Conservation (phyloP, 2,113 vertebrate species). For the Mungos mungo region DNA sequence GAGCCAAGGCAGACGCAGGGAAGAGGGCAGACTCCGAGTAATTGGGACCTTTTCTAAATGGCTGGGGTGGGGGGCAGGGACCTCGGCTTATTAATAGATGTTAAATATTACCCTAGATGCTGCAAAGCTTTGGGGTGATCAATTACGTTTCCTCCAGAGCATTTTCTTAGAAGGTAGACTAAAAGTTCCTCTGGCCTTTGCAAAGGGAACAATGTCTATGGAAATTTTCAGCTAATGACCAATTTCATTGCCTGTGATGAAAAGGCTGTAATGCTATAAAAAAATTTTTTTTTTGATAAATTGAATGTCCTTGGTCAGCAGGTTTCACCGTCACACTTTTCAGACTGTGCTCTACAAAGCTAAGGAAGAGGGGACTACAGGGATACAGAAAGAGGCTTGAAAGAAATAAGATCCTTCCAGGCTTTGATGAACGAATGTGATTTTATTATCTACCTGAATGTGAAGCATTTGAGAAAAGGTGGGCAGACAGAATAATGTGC, state of each 20-base stretch:
- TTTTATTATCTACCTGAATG: background rate
- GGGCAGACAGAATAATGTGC: background rate
- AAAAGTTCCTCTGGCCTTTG: background rate
- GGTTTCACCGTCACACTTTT: background rate
- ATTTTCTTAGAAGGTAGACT: background rate
- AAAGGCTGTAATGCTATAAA: background rate
- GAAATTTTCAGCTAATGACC: conserved; percentile 44
- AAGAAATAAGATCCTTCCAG: background rate
- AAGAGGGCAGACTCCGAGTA: background rate
- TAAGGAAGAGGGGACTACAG: background rate
- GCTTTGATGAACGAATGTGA: background rate
- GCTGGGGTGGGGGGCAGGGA: background rate
- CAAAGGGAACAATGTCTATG: conserved; percentile 24
- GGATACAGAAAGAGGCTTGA: background rate
- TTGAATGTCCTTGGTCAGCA: background rate
- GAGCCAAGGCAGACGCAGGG: background rate
- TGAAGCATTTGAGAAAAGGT: conserved; percentile 10
- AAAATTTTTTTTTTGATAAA: background rate
- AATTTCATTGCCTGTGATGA: background rate
- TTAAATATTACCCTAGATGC: conserved; percentile 25
- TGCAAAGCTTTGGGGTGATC: background rate
- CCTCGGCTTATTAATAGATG: conserved; percentile 34
- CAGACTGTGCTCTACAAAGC: background rate
- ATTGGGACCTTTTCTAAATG: background rate
- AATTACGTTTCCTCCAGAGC: background rate